A percentile compares a stretch with the other conserved stretches of the same genome.
These are phyloP conservation scores for Ruditapes philippinarum DNA, from an alignment of 1,140 invertebrate species.

Conservation along the genomic window DNA sequence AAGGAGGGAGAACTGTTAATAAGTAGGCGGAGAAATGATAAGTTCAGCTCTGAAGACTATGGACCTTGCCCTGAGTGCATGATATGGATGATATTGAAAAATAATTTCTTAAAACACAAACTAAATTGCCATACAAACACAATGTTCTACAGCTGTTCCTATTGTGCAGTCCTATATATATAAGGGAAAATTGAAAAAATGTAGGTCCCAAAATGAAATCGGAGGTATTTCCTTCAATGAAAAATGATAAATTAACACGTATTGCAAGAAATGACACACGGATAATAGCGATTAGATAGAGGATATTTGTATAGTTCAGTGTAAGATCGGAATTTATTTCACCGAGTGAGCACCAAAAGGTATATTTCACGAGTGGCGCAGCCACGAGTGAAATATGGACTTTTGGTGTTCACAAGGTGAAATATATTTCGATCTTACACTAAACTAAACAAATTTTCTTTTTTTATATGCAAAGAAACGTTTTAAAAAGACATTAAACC, in stretches of 20 bases:
- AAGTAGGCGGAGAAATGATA: background rate
- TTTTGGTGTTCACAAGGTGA: too few species aligned
- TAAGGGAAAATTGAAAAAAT: background rate
- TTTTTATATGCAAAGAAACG: too few species aligned
- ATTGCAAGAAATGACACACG: constrained; percentile 1
- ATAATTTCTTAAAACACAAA: background rate
- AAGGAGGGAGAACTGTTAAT: constrained; percentile 9
- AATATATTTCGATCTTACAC: too few species aligned
- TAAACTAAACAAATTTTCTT: too few species aligned
- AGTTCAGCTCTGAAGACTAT: background rate
- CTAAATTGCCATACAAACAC: background rate
- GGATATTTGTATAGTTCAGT: too few species aligned
- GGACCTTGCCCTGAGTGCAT: constrained; percentile 13
- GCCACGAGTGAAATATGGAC: too few species aligned
- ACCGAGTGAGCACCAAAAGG: too few species aligned
- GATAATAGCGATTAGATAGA: too few species aligned
- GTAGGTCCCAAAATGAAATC: background rate
- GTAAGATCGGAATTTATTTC: too few species aligned
- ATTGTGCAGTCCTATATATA: background rate
- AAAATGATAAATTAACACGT: background rate
- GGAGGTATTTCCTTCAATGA: constrained; percentile 43
- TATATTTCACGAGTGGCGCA: too few species aligned
- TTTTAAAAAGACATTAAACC: too few species aligned
- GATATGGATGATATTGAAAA: background rate
- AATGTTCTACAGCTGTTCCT: background rate